Evolutionary conservation across 2,888 invertebrate species (phyloP), one percentile per base, ranked within the genome.

Genomic region (Pyrocoelia pectoralis): DNA sequence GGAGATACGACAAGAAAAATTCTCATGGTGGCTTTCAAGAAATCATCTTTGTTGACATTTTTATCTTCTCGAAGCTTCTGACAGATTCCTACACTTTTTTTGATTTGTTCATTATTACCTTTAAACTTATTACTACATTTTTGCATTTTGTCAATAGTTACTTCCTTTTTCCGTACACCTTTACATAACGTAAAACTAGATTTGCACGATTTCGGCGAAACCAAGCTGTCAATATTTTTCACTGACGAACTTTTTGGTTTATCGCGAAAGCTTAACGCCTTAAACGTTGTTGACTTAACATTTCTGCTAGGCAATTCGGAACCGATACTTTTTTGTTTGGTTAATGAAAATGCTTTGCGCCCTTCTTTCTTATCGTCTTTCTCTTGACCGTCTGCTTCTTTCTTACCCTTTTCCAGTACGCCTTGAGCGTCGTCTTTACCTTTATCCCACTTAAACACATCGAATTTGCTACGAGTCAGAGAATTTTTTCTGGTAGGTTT

Each of bases 1-100:
- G 90, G 90, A 60, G 90, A 90, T 10, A 90, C 90, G 63, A 89
- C 89, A 72, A 90, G 82, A 77, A 90, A 90, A 74, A 90, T 89
- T 80, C 89, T 85, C 89, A 90, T 90, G 67, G 90, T 89, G 56
- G 89, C 89, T 72, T 88, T 87, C 66, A 89, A 82, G 76, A 90
- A 89, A 77, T 89, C 89, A 77, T 89, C 89, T 58, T 87, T 85
- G 73, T 86, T 87, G 66, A 79, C 73, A 48, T 73, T 72, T 52
- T 65, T 70, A 17, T 73, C 73, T 58, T 75, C 75, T 54, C 70
- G 67, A 24, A 64, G 43, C 64, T 62, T 69, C 72, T 53, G 67
- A 41, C 54, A 70, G 68, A 62, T 65, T 43, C 61, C 65, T 61
- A 67, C 66, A 63, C 70, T 72, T 68, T 70, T 73, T 56, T 58